These are phyloP conservation scores for Boulengeromyrus knoepffleri DNA, from an alignment of 2,113 vertebrate species.

Conservation along the genomic window DNA sequence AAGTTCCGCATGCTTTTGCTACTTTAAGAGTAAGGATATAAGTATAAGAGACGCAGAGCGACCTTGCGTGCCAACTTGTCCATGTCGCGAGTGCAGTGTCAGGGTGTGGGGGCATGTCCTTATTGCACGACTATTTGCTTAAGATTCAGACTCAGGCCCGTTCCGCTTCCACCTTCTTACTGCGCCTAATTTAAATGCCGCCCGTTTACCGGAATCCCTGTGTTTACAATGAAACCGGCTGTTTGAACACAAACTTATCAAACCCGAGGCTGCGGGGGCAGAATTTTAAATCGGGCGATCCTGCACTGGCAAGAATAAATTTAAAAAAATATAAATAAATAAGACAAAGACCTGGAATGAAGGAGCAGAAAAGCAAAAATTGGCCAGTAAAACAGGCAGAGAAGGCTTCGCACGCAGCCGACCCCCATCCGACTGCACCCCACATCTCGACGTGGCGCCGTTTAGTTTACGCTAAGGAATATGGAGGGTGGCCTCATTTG, in stretches of 20 bases:
- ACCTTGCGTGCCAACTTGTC: background rate
- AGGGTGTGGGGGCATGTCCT: background rate
- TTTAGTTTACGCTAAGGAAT: conserved; percentile 27
- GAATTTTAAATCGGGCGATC: background rate
- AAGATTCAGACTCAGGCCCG: background rate
- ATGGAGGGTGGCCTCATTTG: background rate
- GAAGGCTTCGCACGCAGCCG: background rate
- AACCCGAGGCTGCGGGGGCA: background rate
- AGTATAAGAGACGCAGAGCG: background rate
- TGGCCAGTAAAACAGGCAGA: background rate
- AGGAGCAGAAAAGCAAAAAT: background rate
- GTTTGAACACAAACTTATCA: background rate
- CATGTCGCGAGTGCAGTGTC: background rate
- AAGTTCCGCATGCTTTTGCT: background rate
- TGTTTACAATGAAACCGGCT: background rate
- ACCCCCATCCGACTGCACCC: background rate
- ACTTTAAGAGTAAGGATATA: background rate
- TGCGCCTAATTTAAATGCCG: background rate
- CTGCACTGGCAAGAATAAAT: background rate
- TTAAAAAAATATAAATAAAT: background rate
- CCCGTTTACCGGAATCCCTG: background rate
- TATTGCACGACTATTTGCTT: background rate
- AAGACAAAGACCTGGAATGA: background rate
- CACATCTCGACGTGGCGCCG: background rate
- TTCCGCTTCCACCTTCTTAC: background rate